Percentiles rank a stretch among this genome's conserved stretches.
phyloP scores from a whole-genome alignment of 2,113 vertebrate species.

The Callipepla californica region DNA sequence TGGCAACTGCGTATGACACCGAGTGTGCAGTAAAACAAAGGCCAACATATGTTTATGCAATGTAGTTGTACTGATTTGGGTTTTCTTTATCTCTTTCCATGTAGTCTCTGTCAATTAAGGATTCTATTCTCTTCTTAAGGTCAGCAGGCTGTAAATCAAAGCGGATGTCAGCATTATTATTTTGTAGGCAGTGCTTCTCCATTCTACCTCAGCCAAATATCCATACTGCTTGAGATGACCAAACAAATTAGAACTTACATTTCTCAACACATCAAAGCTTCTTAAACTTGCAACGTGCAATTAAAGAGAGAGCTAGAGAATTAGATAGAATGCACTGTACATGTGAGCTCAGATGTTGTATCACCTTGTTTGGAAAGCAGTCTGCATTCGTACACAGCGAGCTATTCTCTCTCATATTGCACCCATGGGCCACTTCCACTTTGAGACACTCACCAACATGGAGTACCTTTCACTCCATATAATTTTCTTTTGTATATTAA shows the following conservation, averaged over 20 bases:
- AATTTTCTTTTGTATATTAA: neutral
- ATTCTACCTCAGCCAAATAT: neutral
- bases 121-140: conserved; percentile 99
- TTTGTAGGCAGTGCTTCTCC: neutral
- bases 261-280: neutral
- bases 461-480: neutral
- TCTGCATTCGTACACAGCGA: neutral
- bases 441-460: neutral
- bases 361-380: neutral
- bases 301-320: neutral
- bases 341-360: neutral
- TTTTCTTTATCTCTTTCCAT: conserved; percentile 99
- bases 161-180: conserved; percentile 34
- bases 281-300: neutral
- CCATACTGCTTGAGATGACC: neutral
- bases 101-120: conserved; percentile 99
- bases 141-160: conserved; percentile 92
- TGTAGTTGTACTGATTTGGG: conserved; percentile 99
- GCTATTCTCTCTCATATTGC: neutral
- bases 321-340: neutral
- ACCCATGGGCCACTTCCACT: neutral
- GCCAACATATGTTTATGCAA: conserved; percentile 89
- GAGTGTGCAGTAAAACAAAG: conserved; percentile 84
- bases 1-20: conserved; percentile 85
- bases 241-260: neutral